Base-by-base conservation (phyloP, 2,888 invertebrate genomes). In the Melipona bicolor region DNA sequence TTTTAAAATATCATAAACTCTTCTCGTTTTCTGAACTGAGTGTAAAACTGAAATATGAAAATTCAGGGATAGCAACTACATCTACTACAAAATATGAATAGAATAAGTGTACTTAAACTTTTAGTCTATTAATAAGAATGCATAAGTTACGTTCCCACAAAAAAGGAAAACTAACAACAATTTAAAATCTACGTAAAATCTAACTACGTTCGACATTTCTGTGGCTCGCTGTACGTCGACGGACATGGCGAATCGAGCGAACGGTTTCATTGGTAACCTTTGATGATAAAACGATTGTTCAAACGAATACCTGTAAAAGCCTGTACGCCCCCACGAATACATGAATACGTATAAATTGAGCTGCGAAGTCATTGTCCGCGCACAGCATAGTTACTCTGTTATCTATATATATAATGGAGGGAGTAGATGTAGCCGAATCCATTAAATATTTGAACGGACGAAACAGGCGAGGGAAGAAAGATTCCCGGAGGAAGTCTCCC, bases 361-460 rank as follows among this genome's bases (percentile, higher is more conserved):
- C 71, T 36, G 61, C 56, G 19, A 61, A 50, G 50, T 52, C 50
- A 62, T 56, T 17, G 68, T 54, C 21, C 62, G 17, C 56, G 15
- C 24, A 27, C 43, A 52, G 11, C 32, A 24, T 24, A 80, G 24
- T 24, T 52, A 6, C n/a, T 13, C 50, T 52, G 17, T n/a, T 56
- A 36, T 36, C 9, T 36, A 6, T 36, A 6, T 32, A 75, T 64
- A 81, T 77, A 79, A 76, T 70, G 56, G 77, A 62, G 76, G 61
- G 69, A 52, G 88, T 79, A 77, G 81, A 84, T 87, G 84, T 85
- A 89, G 87, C 77, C 86, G 83, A 87, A 90, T 84, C 87, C 89
- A 90, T 90, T 90, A 90, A 90, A 90, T 90, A 90, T 90, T 90
- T 90, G 89, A 90, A 85, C 86, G 85, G 77, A 67, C 83, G 87